phyloP scores from a whole-genome alignment of 2,888 invertebrate species.

The Nysson spinosus region DNA sequence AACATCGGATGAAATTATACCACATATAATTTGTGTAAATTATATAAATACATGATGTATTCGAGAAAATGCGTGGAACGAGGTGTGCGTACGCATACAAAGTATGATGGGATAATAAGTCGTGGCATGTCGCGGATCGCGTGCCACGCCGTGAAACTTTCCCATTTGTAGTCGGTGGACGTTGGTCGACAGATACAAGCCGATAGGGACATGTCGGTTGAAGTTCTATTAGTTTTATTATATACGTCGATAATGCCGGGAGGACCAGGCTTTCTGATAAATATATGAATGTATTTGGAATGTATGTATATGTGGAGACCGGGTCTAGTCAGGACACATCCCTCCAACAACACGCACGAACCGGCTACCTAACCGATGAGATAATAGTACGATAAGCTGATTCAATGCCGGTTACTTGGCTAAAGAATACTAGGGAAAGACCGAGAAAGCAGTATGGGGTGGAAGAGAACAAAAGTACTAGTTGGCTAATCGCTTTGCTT shows the following conservation, averaged over 20 bases:
- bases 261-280: conserved; percentile 20
- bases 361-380: conserved; percentile 54
- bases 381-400: conserved; percentile 61
- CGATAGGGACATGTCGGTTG: conserved; percentile 64
- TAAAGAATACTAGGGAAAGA: conserved; percentile 14
- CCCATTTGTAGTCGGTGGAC: conserved; percentile 65
- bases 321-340: conserved; percentile 51
- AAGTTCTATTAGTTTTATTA: conserved; percentile 64
- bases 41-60: conserved; percentile 25
- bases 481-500: neutral
- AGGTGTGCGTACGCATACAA: conserved; percentile 28
- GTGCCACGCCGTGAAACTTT: conserved; percentile 68
- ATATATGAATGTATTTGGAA: conserved; percentile 8
- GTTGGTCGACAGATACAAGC: conserved; percentile 65
- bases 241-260: conserved; percentile 55
- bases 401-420: conserved; percentile 47
- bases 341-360: conserved; percentile 60
- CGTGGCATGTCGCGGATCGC: conserved; percentile 61
- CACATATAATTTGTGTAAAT: conserved; percentile 30
- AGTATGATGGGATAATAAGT: conserved; percentile 50
- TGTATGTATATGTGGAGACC: conserved; percentile 12
- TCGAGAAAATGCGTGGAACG: conserved; percentile 4
- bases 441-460: neutral
- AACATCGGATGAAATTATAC: conserved; percentile 40
- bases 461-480: conserved; percentile 4